Evolutionary conservation across 2,113 vertebrate genomes (phyloP).

Genomic region (Xenopus borealis): DNA sequence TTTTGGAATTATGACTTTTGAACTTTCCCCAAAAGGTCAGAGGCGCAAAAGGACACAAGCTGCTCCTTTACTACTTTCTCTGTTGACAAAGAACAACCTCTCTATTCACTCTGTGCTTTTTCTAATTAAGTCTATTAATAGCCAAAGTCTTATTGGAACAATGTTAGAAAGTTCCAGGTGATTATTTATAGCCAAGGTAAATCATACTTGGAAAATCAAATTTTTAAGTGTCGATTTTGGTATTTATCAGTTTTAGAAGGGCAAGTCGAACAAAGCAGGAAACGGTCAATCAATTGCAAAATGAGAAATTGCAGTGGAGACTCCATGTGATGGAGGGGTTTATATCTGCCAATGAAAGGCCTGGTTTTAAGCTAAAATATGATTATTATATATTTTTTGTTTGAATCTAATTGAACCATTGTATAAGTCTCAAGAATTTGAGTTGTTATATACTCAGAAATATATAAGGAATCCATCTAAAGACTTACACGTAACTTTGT

Average conservation of each 20-base stretch:
- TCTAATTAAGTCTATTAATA: slow-evolving; percentile 43
- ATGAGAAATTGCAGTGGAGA: not conserved
- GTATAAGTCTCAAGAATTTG: slow-evolving; percentile 9
- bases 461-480: not conserved
- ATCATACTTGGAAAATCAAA: slow-evolving; percentile 7
- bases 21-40: slow-evolving; percentile 21
- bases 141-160: slow-evolving; percentile 39
- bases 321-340: not conserved
- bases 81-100: slow-evolving; percentile 14
- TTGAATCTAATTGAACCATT: slow-evolving; percentile 36
- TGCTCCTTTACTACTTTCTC: slow-evolving; percentile 2
- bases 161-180: slow-evolving; percentile 24
- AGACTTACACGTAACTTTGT: slow-evolving; percentile 4
- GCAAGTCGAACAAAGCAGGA: not conserved
- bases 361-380: slow-evolving; percentile 9
- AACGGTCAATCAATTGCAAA: slow-evolving; percentile 2
- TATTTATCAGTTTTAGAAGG: slow-evolving; percentile 1
- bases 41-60: slow-evolving; percentile 7
- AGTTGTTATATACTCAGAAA: slow-evolving; percentile 18
- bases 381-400: slow-evolving; percentile 22
- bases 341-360: slow-evolving; percentile 23
- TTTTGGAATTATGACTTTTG: slow-evolving; percentile 37
- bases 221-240: slow-evolving; percentile 19
- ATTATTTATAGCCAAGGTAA: slow-evolving; percentile 35
- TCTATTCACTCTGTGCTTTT: slow-evolving; percentile 36